A percentile compares a stretch with the other conserved stretches of the same genome.
phyloP scores from a whole-genome alignment of 2,888 invertebrate genomes.

The Gonocerus acuteangulatus region DNA sequence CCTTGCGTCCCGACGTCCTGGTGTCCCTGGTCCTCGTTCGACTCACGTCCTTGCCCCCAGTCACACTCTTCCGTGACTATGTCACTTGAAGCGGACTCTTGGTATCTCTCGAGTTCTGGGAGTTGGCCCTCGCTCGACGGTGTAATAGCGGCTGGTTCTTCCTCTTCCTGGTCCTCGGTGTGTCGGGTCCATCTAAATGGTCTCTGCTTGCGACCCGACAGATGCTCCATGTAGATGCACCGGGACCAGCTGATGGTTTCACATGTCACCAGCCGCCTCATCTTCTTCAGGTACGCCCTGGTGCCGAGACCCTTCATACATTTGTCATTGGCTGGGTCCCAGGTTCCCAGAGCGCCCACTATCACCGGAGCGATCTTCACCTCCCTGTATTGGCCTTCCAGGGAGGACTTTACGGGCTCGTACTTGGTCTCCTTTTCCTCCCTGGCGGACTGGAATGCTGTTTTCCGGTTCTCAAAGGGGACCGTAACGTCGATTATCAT shows the following conservation, averaged over 20 bases:
- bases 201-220: not conserved
- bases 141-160: too few relatives aligned
- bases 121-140: too few relatives aligned
- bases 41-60: too few relatives aligned
- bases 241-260: conserved; percentile 19
- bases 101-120: too few relatives aligned
- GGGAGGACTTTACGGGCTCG: too few relatives aligned
- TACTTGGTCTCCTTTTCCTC: not conserved
- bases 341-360: not conserved
- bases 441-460: not conserved
- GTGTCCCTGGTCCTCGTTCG: too few relatives aligned
- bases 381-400: not conserved
- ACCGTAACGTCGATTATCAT: not conserved
- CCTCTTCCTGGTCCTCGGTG: not conserved
- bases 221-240: conserved; percentile 23
- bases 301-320: not conserved
- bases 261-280: not conserved
- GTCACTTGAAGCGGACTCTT: too few relatives aligned
- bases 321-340: conserved; percentile 4
- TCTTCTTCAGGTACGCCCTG: not conserved
- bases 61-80: too few relatives aligned
- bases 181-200: not conserved
- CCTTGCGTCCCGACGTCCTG: not conserved
- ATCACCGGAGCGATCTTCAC: not conserved
- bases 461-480: not conserved